Base-by-base conservation (phyloP, 2,113 vertebrate genomes). In the Odobenus rosmarus region DNA sequence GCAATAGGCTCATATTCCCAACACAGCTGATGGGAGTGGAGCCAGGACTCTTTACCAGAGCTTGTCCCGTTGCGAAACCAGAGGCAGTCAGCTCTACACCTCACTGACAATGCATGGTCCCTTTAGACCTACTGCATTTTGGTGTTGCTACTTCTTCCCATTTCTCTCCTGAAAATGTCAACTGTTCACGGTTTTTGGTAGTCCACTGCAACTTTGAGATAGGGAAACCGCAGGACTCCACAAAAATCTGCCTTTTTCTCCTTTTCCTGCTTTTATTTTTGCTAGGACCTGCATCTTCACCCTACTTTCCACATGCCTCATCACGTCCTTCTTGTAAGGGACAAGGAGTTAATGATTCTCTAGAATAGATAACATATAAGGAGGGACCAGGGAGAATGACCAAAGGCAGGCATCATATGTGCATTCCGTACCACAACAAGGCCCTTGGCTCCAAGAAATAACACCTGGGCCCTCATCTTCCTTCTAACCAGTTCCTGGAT, bases 81-180 rank as follows among this genome's bases (percentile, higher is more conserved):
- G 12, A 9, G 21, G 13, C 33, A 51, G 24, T 69, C 42, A 16
- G 1, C 31, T 23, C 15, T n/a, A 21, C 3, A 9, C 2, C 13
- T 16, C 23, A 10, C 6, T 57, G 16, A 67, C 7, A 14, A 10
- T 2, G 76, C 31, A 15, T 0, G 14, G 2, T 33, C 3, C 19
- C n/a, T 42, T 39, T 39, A 8, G 7, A 67, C 10, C 31, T 57
- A 1, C 4, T 74, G 7, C 7, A 36, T 26, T 72, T 87, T 51
- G 15, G 16, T 28, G 7, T 69, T 46, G 15, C 9, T 2, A 6
- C 7, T 49, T 55, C 61, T 80, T 83, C 3, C 12, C 61, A 57
- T 36, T 18, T 79, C 36, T 36, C 15, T 80, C 33, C 33, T 62
- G 11, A 53, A 93, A 57, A 26, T 51, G 15, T 23, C 33, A 74